These are phyloP conservation scores for Pao palembangensis DNA, from an alignment of 2,113 vertebrate genomes.

Conservation along the genomic window DNA sequence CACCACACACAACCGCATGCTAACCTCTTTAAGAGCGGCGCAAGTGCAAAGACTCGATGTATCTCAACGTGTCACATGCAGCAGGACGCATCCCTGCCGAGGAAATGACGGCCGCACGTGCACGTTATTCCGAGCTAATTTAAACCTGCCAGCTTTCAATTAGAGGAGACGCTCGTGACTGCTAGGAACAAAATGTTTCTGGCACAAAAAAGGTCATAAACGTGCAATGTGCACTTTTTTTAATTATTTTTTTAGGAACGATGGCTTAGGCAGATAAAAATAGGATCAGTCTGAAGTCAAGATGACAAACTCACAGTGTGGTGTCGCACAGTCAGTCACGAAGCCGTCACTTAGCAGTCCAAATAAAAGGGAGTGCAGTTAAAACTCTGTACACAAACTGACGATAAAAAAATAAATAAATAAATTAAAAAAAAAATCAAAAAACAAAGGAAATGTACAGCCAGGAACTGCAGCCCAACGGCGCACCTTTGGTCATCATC, in stretches of 20 bases:
- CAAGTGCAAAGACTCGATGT: constrained; percentile 20
- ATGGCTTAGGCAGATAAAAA: constrained; percentile 18
- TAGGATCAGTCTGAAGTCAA: constrained; percentile 8
- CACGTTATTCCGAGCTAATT: constrained; percentile 22
- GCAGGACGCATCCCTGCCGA: background rate
- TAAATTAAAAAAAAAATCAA: constrained; percentile 61
- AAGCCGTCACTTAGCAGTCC: background rate
- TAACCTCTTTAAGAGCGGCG: constrained; percentile 27
- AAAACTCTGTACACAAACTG: constrained; percentile 48
- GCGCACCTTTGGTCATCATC: constrained; percentile 40
- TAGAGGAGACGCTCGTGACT: constrained; percentile 31
- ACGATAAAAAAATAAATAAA: constrained; percentile 80
- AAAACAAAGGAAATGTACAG: constrained; percentile 54
- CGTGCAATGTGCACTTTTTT: constrained; percentile 29
- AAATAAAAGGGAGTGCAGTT: constrained; percentile 37
- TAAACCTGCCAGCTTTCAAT: constrained; percentile 8
- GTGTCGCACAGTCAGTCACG: constrained; percentile 5
- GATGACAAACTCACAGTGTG: constrained; percentile 48
- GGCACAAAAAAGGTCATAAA: constrained; percentile 18
- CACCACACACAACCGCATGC: constrained; percentile 7
- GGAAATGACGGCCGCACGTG: constrained; percentile 25
- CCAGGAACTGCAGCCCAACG: constrained; percentile 7
- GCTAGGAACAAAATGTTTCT: constrained; percentile 25
- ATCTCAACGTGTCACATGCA: constrained; percentile 40
- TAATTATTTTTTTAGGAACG: constrained; percentile 53